A percentile compares a stretch with the other conserved stretches of the same genome.
Conservation (phyloP, 2,888 invertebrate genomes). For the Acronicta psi region DNA sequence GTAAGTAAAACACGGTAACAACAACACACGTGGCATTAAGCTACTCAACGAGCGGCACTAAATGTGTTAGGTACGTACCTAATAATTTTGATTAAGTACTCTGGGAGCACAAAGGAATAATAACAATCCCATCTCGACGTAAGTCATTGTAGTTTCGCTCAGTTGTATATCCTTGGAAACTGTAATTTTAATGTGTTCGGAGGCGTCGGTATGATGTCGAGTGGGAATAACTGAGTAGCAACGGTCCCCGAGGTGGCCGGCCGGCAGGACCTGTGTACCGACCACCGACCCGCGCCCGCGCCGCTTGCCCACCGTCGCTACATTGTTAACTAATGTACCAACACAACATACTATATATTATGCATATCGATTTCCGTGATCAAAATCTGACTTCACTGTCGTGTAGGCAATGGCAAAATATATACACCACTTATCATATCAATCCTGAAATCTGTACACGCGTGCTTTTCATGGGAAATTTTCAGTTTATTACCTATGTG, state of each 20-base stretch:
- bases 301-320: slow-evolving; percentile 35
- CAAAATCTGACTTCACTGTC: slow-evolving; percentile 23
- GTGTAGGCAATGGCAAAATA: background rate
- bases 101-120: slow-evolving; percentile 83
- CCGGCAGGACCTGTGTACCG: slow-evolving; percentile 49
- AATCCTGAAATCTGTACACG: too few relatives aligned
- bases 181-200: slow-evolving; percentile 87
- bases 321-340: slow-evolving; percentile 68
- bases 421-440: too few relatives aligned
- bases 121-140: slow-evolving; percentile 81
- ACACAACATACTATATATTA: slow-evolving; percentile 47
- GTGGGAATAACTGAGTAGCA: slow-evolving; percentile 72
- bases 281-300: slow-evolving; percentile 41
- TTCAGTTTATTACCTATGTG: background rate
- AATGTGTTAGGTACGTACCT: slow-evolving; percentile 56
- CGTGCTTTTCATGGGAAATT: too few relatives aligned
- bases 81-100: slow-evolving; percentile 86
- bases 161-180: slow-evolving; percentile 82
- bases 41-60: slow-evolving; percentile 67
- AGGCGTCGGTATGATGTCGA: slow-evolving; percentile 78
- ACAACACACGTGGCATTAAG: slow-evolving; percentile 53
- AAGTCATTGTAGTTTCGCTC: slow-evolving; percentile 79
- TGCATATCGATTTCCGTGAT: slow-evolving; percentile 37
- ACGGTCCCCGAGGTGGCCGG: slow-evolving; percentile 67
- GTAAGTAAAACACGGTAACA: slow-evolving; percentile 37